phyloP scores from a whole-genome alignment of 2,113 vertebrate genomes.

The Lontra canadensis region DNA sequence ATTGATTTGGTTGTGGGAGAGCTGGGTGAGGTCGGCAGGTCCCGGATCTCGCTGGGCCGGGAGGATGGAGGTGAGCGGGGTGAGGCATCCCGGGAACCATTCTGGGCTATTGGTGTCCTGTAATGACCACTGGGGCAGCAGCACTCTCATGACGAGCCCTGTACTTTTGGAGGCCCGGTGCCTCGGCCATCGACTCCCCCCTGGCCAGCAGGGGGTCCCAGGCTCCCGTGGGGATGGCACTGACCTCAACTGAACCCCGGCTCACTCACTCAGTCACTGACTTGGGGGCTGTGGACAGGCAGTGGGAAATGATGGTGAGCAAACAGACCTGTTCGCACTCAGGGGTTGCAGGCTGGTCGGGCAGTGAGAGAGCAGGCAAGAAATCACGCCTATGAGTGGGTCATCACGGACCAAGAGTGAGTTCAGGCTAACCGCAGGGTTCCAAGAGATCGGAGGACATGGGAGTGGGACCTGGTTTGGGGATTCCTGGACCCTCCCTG shows the following conservation, averaged over 20 bases:
- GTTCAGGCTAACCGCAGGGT: neutral
- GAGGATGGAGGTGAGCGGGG: neutral
- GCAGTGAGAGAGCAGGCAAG: neutral
- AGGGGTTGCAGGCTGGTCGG: neutral
- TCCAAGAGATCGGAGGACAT: neutral
- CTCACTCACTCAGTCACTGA: accelerated
- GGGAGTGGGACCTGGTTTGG: neutral
- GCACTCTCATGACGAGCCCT: neutral
- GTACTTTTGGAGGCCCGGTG: neutral
- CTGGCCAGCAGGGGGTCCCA: neutral
- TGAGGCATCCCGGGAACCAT: neutral
- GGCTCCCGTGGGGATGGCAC: neutral
- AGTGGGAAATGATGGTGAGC: neutral
- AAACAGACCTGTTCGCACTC: accelerated
- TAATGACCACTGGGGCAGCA: neutral
- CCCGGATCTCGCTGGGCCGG: neutral
- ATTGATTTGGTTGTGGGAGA: neutral
- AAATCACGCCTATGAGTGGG: neutral
- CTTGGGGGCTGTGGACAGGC: neutral
- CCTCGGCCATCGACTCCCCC: neutral
- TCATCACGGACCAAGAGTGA: no score
- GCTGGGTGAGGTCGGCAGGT: no score
- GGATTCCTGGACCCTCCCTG: neutral
- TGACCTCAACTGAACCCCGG: neutral
- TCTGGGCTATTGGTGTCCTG: no score